phyloP scores from a whole-genome alignment of 2,888 invertebrate species.

The Caenorhabditis sp. region DNA sequence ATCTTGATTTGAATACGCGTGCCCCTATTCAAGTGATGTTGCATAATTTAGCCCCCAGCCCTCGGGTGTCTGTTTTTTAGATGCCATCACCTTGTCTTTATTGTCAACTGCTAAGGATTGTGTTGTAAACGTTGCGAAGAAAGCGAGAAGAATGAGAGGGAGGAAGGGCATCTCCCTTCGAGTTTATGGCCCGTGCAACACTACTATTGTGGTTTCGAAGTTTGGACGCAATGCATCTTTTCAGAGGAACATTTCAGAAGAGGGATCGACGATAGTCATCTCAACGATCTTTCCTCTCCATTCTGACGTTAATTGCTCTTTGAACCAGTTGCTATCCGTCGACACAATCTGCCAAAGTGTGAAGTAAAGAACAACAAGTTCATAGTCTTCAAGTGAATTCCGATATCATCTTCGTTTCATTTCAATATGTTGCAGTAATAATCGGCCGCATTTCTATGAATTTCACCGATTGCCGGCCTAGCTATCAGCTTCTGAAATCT shows the following conservation, averaged over 20 bases:
- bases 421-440: constrained; percentile 27
- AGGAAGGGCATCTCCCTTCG: constrained; percentile 23
- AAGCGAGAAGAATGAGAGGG: constrained; percentile 31
- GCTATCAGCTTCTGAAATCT: constrained; percentile 28
- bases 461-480: constrained; percentile 13
- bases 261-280: constrained; percentile 12
- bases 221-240: constrained; percentile 4
- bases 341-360: constrained; percentile 15
- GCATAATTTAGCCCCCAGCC: constrained; percentile 52
- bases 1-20: constrained; percentile 48
- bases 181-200: constrained; percentile 44
- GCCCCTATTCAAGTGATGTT: constrained; percentile 51
- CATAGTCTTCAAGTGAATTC: constrained; percentile 6
- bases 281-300: neutral
- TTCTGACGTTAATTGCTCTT: constrained; percentile 45
- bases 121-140: constrained; percentile 28
- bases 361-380: constrained; percentile 43
- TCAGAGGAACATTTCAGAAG: constrained; percentile 5
- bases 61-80: constrained; percentile 33
- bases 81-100: constrained; percentile 18
- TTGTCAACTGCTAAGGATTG: constrained; percentile 38
- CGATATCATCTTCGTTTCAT: constrained; percentile 12
- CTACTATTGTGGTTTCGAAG: constrained; percentile 13
- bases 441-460: constrained; percentile 1
- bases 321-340: constrained; percentile 45